Conservation (phyloP, 2,888 invertebrate species). For the Neria commutata region DNA sequence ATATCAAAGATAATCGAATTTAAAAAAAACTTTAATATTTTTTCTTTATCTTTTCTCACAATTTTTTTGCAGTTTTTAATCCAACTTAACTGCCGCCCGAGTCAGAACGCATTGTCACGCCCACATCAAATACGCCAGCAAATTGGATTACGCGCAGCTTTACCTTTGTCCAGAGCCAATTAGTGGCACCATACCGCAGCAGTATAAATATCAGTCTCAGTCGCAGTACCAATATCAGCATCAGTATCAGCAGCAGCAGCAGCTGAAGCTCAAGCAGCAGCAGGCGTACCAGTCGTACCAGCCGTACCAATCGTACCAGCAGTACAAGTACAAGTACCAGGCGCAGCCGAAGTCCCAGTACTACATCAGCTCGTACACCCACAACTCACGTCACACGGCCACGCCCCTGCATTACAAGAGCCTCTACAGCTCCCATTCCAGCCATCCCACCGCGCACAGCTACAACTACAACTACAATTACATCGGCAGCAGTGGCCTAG, state of each 20-base stretch:
- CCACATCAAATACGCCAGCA: slow-evolving; percentile 49
- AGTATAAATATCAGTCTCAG: slow-evolving; percentile 46
- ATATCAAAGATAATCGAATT: too few species aligned
- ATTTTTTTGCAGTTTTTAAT: neutral
- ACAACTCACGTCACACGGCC: slow-evolving; percentile 23
- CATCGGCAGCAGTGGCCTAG: slow-evolving; percentile 32
- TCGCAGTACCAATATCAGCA: slow-evolving; percentile 34
- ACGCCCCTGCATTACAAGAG: slow-evolving; percentile 28
- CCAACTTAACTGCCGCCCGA: too few species aligned
- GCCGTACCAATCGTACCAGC: slow-evolving; percentile 30
- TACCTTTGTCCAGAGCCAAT: slow-evolving; percentile 61
- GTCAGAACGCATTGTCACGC: neutral
- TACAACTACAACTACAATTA: slow-evolving; percentile 47
- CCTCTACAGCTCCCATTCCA: slow-evolving; percentile 40
- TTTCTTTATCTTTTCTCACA: too few species aligned
- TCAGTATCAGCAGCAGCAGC: slow-evolving; percentile 38
- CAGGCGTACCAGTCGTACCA: slow-evolving; percentile 32
- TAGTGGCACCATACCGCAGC: slow-evolving; percentile 56
- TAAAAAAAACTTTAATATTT: too few species aligned
- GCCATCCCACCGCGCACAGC: slow-evolving; percentile 50
- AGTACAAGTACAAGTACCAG: slow-evolving; percentile 35
- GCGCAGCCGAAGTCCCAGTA: slow-evolving; percentile 36
- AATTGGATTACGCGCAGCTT: slow-evolving; percentile 62
- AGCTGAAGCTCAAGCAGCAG: slow-evolving; percentile 34
- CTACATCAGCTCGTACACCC: slow-evolving; percentile 5